These are phyloP conservation scores for Himantopus leucocephalus DNA, from an alignment of 2,113 vertebrate species.

Conservation along the genomic window DNA sequence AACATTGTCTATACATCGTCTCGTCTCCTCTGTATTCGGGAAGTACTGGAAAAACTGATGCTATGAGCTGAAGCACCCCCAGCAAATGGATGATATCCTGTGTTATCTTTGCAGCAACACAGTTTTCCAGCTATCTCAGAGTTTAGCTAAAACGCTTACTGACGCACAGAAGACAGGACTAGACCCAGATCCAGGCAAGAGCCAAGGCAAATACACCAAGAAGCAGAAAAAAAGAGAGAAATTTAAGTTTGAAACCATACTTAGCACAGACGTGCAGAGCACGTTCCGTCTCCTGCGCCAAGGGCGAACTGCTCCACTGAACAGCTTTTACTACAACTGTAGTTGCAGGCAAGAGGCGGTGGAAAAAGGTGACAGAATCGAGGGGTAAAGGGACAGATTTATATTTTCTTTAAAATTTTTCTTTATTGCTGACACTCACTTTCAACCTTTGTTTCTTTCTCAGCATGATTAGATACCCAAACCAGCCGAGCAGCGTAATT, in stretches of 20 bases:
- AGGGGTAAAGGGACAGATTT: background rate
- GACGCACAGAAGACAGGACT: background rate
- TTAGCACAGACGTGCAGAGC: background rate
- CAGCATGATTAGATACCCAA: background rate
- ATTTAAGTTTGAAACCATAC: background rate
- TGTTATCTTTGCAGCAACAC: background rate
- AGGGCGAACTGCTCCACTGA: background rate
- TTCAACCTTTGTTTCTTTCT: background rate
- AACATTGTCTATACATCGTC: rapidly evolving
- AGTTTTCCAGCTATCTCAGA: background rate
- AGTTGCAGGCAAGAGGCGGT: background rate
- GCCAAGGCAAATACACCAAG: background rate
- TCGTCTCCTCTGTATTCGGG: background rate
- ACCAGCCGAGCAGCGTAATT: slow-evolving; percentile 24
- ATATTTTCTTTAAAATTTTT: background rate
- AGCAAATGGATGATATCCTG: background rate
- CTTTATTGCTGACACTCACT: background rate
- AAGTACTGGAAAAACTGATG: background rate
- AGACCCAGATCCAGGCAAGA: background rate
- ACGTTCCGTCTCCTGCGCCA: background rate
- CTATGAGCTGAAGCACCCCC: background rate
- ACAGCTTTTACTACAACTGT: background rate
- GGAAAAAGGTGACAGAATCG: background rate
- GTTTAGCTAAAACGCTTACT: background rate
- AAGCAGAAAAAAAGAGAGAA: background rate